Evolutionary conservation across 2,113 vertebrate species (phyloP), one percentile per base, ranked within the genome.

Genomic region (Pterophyllum scalare): DNA sequence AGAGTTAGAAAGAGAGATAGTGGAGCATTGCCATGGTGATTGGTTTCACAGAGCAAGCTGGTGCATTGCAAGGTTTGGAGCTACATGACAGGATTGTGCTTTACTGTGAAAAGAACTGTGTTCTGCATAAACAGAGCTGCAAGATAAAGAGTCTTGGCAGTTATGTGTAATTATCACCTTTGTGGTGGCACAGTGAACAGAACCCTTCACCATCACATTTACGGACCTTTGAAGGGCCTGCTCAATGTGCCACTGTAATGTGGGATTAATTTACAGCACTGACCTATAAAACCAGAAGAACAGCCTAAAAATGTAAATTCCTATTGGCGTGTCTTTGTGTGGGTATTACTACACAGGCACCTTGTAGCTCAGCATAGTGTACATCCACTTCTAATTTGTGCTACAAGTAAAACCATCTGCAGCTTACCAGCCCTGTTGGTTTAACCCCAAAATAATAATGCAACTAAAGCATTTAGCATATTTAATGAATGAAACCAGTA

Each of bases 21-120:
- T 92, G 89, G 83, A 92, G 43, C 46, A 92, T 96, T 95, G 92
- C 93, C 93, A 95, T 94, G 95, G 95, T 33, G 89, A 96, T 91
- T 26, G 40, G 43, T 90, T 89, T 87, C 81, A 79, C 77, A 89
- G 89, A 89, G 82, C 85, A 46, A 77, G 85, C 72, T 81, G 20
- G 75, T 79, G 84, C 87, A 81, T 87, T 87, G 88, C 70, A 75
- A 70, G 59, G 84, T 87, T 88, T 90, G 91, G 87, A 91, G 84
- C 83, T 84, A 80, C 89, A 87, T 83, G 92, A 92, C 88, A 93
- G 86, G 85, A 83, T 74, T 83, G 83, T 74, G 88, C 83, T 85
- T 90, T 77, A 59, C 78, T 20, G 22, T 81, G 81, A 70, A 88
- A 84, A 77, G 40, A 92, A 89, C 88, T 87, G 59, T 19, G 81